phyloP scores from a whole-genome alignment of 2,113 vertebrate genomes.

The Semnornis frantzii region DNA sequence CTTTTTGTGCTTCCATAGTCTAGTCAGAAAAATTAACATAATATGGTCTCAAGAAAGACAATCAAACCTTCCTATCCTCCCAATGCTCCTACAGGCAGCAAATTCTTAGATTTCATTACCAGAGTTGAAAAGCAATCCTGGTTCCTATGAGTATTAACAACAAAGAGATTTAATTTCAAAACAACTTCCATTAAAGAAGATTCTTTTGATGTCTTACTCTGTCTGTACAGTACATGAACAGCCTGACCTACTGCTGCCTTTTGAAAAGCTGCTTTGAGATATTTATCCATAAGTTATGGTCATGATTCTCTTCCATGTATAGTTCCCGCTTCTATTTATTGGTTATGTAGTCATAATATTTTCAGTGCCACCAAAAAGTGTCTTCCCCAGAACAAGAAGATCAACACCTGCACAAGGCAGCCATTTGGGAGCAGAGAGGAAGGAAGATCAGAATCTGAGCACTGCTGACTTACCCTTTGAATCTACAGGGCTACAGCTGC shows the following conservation, averaged over 20 bases:
- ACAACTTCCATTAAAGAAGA: conserved; percentile 59
- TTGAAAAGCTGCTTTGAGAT: background rate
- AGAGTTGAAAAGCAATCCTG: conserved; percentile 52
- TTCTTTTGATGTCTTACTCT: background rate
- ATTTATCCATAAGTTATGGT: background rate
- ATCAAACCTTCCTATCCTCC: conserved; percentile 58
- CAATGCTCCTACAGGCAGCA: conserved; percentile 28
- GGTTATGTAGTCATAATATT: background rate
- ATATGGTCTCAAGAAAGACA: conserved; percentile 57
- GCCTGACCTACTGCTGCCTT: background rate
- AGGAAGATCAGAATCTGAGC: background rate
- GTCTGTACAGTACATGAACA: background rate
- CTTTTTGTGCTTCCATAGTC: conserved; percentile 66
- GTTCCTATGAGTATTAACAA: conserved; percentile 42
- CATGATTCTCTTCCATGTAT: background rate
- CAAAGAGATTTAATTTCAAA: conserved; percentile 66
- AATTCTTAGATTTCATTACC: conserved; percentile 43
- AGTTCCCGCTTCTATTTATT: background rate
- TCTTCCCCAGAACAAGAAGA: background rate
- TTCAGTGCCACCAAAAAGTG: background rate
- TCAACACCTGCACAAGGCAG: background rate
- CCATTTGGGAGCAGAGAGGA: background rate
- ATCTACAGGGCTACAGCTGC: background rate
- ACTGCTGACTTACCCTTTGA: background rate
- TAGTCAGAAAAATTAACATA: conserved; percentile 76